phyloP scores from a whole-genome alignment of 2,888 invertebrate genomes.

The Myopa testacea region DNA sequence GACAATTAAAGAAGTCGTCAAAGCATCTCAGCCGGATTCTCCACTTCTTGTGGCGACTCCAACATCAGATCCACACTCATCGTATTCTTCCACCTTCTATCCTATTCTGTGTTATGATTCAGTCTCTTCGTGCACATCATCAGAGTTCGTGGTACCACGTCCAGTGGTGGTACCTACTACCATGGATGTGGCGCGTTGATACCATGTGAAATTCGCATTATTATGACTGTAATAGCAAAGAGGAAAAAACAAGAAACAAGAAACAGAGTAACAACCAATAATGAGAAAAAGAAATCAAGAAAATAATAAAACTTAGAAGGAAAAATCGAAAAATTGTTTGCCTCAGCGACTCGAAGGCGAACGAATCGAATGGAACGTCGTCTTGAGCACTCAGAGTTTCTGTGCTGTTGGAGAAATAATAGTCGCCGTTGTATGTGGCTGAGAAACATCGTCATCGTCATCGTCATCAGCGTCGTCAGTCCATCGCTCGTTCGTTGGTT shows the following conservation, averaged over 20 bases:
- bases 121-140: slow-evolving; percentile 63
- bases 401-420: slow-evolving; percentile 26
- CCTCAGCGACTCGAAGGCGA: slow-evolving; percentile 54
- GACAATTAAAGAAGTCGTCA: background rate
- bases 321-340: slow-evolving; percentile 48
- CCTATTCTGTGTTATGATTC: slow-evolving; percentile 41
- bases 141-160: slow-evolving; percentile 42
- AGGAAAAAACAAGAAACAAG: slow-evolving; percentile 43
- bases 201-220: slow-evolving; percentile 31
- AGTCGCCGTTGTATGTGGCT: slow-evolving; percentile 37
- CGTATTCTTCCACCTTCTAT: background rate
- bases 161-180: slow-evolving; percentile 4
- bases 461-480: slow-evolving; percentile 46
- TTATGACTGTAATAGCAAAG: slow-evolving; percentile 26
- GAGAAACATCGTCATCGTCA: slow-evolving; percentile 58
- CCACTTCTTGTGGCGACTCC: background rate
- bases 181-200: slow-evolving; percentile 22
- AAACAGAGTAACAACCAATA: background rate
- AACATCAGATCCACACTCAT: background rate
- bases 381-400: slow-evolving; percentile 42
- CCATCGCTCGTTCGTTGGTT: slow-evolving; percentile 40
- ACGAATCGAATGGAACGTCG: slow-evolving; percentile 54
- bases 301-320: slow-evolving; percentile 24
- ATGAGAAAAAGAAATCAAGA: slow-evolving; percentile 43
- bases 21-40: background rate